Evolutionary conservation across 2,113 vertebrate species (phyloP).

Genomic region (Carollia perspicillata): DNA sequence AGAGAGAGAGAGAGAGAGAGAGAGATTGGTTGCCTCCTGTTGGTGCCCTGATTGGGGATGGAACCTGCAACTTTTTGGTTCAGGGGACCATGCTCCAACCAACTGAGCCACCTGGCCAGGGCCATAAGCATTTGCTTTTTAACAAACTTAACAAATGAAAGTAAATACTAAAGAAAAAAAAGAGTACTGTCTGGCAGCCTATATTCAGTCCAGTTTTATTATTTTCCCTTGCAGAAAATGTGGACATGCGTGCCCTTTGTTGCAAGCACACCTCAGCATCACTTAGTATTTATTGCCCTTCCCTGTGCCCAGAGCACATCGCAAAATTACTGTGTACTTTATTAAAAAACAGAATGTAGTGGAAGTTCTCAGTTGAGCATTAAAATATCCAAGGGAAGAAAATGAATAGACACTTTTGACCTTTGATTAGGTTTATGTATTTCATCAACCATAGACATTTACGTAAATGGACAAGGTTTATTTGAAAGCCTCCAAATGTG

Average conservation of each 20-base stretch:
- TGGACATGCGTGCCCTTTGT: neutral
- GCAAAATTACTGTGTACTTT: neutral
- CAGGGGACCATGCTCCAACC: no score
- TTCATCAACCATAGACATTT: neutral
- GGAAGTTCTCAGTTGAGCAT: neutral
- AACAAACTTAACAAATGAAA: neutral
- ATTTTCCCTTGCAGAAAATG: neutral
- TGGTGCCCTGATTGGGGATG: no score
- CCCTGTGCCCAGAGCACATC: neutral
- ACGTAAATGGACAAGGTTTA: neutral
- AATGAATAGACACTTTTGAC: neutral
- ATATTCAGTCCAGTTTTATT: neutral
- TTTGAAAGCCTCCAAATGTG: neutral
- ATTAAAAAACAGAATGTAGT: neutral
- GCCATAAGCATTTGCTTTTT: neutral
- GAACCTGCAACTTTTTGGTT: no score
- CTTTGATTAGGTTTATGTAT: neutral
- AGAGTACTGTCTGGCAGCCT: neutral
- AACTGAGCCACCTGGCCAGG: no score
- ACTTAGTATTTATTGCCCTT: neutral
- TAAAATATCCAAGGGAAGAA: neutral
- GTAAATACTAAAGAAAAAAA: neutral
- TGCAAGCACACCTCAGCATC: neutral
- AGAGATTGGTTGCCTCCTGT: no score
- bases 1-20: no score